A percentile compares a stretch with the other conserved stretches of the same genome.
These are phyloP conservation scores for Zelostemma sp. DNA, from an alignment of 1,140 invertebrate species.

Conservation along the genomic window DNA sequence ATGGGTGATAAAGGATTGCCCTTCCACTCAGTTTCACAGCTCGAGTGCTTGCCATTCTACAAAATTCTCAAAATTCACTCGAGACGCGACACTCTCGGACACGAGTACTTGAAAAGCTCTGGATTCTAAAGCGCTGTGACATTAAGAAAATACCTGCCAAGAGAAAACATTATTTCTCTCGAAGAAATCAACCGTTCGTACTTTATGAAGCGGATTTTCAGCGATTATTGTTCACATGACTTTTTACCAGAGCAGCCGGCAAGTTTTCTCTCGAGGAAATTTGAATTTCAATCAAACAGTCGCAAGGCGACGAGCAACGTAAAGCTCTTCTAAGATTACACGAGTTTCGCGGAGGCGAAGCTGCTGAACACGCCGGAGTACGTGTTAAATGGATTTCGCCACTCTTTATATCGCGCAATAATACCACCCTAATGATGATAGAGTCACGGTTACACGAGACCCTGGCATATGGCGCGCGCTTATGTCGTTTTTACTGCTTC, in stretches of 20 bases:
- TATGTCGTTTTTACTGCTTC: conserved; percentile 9
- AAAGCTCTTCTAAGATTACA: conserved; percentile 13
- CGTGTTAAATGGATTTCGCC: conserved; percentile 29
- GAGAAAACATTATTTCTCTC: not conserved
- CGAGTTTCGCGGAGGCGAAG: conserved; percentile 14
- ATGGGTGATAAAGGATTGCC: conserved; percentile 27
- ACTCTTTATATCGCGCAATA: conserved; percentile 9
- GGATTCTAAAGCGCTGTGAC: conserved; percentile 21
- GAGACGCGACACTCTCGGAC: conserved; percentile 9
- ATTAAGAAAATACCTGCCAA: not conserved
- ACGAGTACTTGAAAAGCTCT: conserved; percentile 18
- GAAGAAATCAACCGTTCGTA: too few species aligned
- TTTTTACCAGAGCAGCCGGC: too few species aligned
- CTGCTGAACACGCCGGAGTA: conserved; percentile 29
- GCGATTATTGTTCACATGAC: too few species aligned
- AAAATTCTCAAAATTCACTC: conserved; percentile 37
- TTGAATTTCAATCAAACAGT: not conserved
- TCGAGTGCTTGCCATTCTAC: conserved; percentile 16
- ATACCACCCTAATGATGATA: not conserved
- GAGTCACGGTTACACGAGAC: not conserved
- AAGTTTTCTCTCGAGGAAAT: not conserved
- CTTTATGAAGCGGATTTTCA: too few species aligned
- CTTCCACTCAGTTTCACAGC: conserved; percentile 22
- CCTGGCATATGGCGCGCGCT: not conserved
- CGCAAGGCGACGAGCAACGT: not conserved